phyloP scores from a whole-genome alignment of 2,888 invertebrate species.

The Parasteatoda lunata region DNA sequence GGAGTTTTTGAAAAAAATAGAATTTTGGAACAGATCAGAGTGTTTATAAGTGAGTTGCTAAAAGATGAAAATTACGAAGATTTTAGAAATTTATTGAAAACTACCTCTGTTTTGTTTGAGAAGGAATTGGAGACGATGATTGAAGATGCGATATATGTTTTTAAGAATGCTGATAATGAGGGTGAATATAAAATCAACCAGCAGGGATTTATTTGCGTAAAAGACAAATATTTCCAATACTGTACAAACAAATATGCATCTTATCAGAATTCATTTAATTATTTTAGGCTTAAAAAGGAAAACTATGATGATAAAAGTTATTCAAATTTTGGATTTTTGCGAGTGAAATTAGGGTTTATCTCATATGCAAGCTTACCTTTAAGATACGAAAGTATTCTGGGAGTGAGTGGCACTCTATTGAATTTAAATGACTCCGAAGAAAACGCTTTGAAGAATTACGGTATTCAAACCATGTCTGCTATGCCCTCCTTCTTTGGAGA shows the following conservation, averaged over 20 bases:
- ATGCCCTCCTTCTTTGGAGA: neutral
- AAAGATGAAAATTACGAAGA: neutral
- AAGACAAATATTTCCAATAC: too few relatives aligned
- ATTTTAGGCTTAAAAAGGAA: neutral
- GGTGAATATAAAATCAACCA: neutral
- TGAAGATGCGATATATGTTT: neutral
- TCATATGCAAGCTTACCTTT: neutral
- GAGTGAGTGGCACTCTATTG: neutral
- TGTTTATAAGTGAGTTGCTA: neutral
- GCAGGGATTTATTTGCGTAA: neutral
- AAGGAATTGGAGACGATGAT: neutral
- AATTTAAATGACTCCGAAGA: neutral
- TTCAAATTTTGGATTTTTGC: neutral
- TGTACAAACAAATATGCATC: neutral
- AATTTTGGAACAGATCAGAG: neutral
- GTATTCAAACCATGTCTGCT: neutral
- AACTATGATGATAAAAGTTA: neutral
- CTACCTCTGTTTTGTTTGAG: neutral
- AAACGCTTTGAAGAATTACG: neutral
- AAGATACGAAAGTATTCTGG: neutral
- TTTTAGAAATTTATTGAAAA: neutral
- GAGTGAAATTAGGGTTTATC: neutral
- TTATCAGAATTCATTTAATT: neutral
- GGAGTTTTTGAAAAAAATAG: neutral
- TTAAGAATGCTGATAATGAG: neutral